Percentiles rank a stretch among this genome's conserved stretches.
Evolutionary conservation across 1,140 invertebrate genomes (phyloP).

Genomic region (Potamilus streckersoni): DNA sequence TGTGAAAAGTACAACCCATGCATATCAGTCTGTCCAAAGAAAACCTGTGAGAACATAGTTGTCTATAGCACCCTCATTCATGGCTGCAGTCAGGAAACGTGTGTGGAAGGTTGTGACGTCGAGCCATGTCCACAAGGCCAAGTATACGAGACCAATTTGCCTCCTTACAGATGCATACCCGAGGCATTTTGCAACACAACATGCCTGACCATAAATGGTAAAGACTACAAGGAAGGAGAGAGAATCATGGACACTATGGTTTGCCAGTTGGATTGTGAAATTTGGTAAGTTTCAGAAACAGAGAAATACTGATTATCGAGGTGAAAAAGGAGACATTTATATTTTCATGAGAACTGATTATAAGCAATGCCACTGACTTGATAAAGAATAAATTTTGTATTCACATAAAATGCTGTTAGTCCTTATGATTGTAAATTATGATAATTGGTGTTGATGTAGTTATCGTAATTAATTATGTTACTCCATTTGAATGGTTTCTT

Average conservation of each 20-base stretch:
- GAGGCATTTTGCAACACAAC: conserved; percentile 75
- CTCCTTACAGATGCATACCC: conserved; percentile 78
- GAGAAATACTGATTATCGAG: too few relatives aligned
- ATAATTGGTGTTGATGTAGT: too few relatives aligned
- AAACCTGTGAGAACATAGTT: conserved; percentile 86
- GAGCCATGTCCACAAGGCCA: conserved; percentile 78
- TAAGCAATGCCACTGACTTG: too few relatives aligned
- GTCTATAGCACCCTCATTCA: conserved; percentile 71
- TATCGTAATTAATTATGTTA: too few relatives aligned
- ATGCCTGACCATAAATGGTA: conserved; percentile 79
- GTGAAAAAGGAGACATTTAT: too few relatives aligned
- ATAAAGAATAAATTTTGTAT: too few relatives aligned
- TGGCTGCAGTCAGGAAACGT: conserved; percentile 75
- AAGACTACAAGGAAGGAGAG: conserved; percentile 81
- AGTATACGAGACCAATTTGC: conserved; percentile 79
- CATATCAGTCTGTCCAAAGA: conserved; percentile 80
- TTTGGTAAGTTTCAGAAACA: conserved; percentile 70
- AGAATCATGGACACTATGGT: conserved; percentile 72
- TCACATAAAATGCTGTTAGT: too few relatives aligned
- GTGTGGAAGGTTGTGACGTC: conserved; percentile 73
- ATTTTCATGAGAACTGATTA: too few relatives aligned
- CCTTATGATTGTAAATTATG: too few relatives aligned
- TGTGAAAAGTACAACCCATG: conserved; percentile 85
- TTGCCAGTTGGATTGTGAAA: conserved; percentile 78
- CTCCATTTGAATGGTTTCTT: too few relatives aligned